These are phyloP conservation scores for Rhea americana DNA, from an alignment of 2,113 vertebrate genomes.

Conservation along the genomic window DNA sequence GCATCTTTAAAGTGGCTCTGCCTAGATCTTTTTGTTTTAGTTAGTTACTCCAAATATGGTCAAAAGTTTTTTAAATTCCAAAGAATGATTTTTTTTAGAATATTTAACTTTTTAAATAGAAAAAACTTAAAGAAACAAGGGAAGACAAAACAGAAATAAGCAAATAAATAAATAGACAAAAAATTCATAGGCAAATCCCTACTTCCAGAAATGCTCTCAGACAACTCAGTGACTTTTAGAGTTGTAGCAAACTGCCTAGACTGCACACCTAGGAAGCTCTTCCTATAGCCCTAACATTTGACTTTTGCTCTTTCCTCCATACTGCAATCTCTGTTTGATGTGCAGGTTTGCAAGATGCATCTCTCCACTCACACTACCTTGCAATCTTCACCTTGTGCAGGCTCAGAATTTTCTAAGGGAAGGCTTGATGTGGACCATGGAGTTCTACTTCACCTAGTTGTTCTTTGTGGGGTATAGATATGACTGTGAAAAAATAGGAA, in stretches of 20 bases:
- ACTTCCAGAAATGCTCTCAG: neutral
- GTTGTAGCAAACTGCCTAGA: neutral
- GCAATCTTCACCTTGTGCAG: neutral
- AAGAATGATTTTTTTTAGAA: too few relatives aligned
- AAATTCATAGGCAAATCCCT: neutral
- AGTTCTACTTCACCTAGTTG: neutral
- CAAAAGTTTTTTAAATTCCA: too few relatives aligned
- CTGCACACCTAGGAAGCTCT: neutral
- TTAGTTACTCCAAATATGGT: neutral
- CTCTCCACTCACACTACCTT: neutral
- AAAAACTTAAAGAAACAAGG: neutral
- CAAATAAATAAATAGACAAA: neutral
- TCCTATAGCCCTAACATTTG: neutral
- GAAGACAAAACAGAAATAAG: neutral
- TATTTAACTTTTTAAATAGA: neutral
- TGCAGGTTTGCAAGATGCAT: neutral
- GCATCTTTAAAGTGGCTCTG: neutral
- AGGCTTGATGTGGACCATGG: neutral
- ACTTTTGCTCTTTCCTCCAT: neutral
- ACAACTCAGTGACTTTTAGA: accelerated
- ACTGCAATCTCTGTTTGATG: neutral
- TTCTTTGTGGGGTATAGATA: neutral
- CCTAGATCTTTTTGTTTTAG: neutral
- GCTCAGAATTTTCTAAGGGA: neutral
- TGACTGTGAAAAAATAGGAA: neutral